phyloP scores from a whole-genome alignment of 2,113 vertebrate species.

The Nesogale talazaci region DNA sequence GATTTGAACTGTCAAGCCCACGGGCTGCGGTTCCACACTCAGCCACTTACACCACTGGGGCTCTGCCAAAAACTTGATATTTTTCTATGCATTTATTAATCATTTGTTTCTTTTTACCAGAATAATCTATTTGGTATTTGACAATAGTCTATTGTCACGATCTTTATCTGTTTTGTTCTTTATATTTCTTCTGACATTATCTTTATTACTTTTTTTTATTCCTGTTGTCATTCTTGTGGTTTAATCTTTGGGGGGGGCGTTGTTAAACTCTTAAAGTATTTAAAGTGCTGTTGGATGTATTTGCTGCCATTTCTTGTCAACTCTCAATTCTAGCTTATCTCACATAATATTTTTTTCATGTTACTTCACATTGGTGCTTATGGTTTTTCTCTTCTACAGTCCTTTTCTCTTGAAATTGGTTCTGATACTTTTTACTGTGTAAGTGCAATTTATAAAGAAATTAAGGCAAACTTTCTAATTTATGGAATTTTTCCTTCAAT shows the following conservation, averaged over 20 bases:
- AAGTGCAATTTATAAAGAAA: constrained; percentile 12
- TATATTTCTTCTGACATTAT: neutral
- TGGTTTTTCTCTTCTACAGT: constrained; percentile 31
- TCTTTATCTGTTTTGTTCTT: neutral
- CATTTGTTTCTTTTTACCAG: constrained; percentile 36
- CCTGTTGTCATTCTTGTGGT: neutral
- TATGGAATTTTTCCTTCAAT: neutral
- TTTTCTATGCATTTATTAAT: neutral
- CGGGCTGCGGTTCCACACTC: too few species aligned
- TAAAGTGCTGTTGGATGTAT: constrained; percentile 31
- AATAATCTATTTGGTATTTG: constrained; percentile 28
- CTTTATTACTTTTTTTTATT: constrained; percentile 51
- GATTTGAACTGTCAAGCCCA: too few species aligned
- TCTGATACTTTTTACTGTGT: constrained; percentile 45
- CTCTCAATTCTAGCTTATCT: constrained; percentile 43
- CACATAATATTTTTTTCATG: neutral
- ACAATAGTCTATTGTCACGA: too few species aligned
- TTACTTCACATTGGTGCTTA: neutral
- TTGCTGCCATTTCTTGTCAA: neutral
- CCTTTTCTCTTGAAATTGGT: constrained; percentile 49
- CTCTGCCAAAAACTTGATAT: too few species aligned
- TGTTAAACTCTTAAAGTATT: neutral
- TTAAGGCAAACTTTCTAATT: constrained; percentile 30
- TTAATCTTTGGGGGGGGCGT: neutral
- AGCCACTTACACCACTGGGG: too few species aligned